Conservation (phyloP, 1,140 invertebrate species). For the Zaprionus nigranus region DNA sequence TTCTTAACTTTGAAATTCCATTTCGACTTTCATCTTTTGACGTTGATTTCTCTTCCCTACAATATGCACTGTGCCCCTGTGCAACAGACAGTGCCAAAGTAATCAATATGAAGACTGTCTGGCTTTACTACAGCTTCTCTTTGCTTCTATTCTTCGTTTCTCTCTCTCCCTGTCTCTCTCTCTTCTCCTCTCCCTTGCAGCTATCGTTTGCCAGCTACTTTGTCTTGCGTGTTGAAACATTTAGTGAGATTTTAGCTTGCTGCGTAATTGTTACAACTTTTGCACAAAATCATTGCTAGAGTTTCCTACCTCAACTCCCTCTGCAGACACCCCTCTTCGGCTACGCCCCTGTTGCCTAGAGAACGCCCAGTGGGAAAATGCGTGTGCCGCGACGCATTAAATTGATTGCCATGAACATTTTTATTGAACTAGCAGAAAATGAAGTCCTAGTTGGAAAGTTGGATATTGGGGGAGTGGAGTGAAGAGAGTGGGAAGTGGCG, state of each 20-base stretch:
- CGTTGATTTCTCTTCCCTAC: neutral
- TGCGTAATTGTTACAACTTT: conserved; percentile 68
- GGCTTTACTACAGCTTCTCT: conserved; percentile 40
- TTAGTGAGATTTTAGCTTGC: conserved; percentile 73
- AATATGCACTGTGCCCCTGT: neutral
- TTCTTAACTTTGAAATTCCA: neutral
- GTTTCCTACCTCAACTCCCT: conserved; percentile 40
- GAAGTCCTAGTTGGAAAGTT: conserved; percentile 43
- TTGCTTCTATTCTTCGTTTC: conserved; percentile 12
- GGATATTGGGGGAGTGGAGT: neutral
- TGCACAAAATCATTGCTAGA: conserved; percentile 52
- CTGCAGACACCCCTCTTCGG: neutral
- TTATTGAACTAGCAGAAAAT: conserved; percentile 54
- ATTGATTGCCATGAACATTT: conserved; percentile 75
- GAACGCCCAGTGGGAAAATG: conserved; percentile 64
- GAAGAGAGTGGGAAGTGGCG: neutral
- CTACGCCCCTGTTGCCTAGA: conserved; percentile 36
- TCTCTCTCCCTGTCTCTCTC: neutral
- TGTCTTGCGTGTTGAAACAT: conserved; percentile 62
- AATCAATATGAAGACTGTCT: conserved; percentile 48
- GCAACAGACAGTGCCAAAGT: conserved; percentile 2
- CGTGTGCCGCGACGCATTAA: conserved; percentile 73
- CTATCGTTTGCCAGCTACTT: conserved; percentile 32
- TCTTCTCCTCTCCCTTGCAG: conserved; percentile 15
- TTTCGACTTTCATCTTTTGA: neutral